A percentile compares a stretch with the other conserved stretches of the same genome.
Evolutionary conservation across 2,888 invertebrate genomes (phyloP).

Genomic region (Microplitis manilae): DNA sequence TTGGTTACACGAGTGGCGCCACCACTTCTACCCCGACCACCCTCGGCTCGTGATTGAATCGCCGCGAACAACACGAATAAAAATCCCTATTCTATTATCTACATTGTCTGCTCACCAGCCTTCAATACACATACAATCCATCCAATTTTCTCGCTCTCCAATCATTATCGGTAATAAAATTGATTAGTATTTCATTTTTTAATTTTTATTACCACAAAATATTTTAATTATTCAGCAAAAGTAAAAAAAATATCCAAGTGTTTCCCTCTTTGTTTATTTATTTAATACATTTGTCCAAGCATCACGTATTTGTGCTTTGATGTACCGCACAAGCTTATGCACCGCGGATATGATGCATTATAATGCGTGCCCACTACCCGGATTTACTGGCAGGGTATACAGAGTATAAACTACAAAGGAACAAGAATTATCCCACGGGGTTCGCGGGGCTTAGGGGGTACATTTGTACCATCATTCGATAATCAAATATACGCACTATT

Average conservation of each 20-base stretch:
- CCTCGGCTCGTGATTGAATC: slow-evolving; percentile 62
- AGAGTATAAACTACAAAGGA: not conserved
- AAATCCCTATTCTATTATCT: not conserved
- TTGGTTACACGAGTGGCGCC: slow-evolving; percentile 58
- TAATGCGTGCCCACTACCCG: slow-evolving; percentile 62
- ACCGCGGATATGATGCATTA: slow-evolving; percentile 67
- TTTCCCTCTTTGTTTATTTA: not conserved
- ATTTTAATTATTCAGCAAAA: not conserved
- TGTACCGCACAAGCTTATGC: slow-evolving; percentile 59
- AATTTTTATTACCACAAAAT: not conserved
- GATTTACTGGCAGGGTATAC: not conserved
- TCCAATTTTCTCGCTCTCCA: not conserved
- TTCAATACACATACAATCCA: not conserved
- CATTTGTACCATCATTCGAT: slow-evolving; percentile 57
- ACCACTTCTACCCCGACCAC: slow-evolving; percentile 52
- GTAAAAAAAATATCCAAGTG: not conserved
- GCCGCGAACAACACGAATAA: slow-evolving; percentile 37
- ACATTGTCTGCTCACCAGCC: not conserved
- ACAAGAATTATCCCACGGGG: slow-evolving; percentile 8
- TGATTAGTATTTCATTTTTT: too few species aligned
- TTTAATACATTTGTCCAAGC: slow-evolving; percentile 35
- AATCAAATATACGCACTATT: slow-evolving; percentile 61
- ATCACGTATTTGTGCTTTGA: slow-evolving; percentile 65
- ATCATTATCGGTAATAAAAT: not conserved
- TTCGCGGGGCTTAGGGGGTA: slow-evolving; percentile 24